Conservation (phyloP, 2,113 vertebrate species). For the Grallaria varia region DNA sequence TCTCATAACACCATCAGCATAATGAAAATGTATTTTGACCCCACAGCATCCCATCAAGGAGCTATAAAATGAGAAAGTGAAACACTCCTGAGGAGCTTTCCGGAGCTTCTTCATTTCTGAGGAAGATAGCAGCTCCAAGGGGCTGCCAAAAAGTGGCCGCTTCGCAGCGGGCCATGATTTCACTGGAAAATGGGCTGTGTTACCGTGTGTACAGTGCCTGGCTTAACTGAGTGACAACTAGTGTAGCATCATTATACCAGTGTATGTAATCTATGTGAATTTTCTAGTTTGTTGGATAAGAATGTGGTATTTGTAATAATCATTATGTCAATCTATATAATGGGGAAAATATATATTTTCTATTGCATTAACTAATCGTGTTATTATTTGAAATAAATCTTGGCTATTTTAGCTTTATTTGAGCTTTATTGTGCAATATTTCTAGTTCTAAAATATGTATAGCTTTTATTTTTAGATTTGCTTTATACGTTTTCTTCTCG, state of each 20-base stretch:
- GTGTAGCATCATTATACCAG: background rate
- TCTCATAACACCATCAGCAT: background rate
- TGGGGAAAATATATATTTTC: background rate
- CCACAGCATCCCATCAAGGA: background rate
- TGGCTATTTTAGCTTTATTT: background rate
- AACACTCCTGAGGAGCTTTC: background rate
- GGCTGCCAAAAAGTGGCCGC: rapidly evolving
- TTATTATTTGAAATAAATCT: background rate
- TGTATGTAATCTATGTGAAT: background rate
- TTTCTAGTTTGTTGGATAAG: background rate
- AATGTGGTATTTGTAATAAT: background rate
- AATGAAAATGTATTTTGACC: background rate
- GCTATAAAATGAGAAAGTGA: background rate
- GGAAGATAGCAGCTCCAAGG: background rate
- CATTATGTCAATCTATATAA: background rate
- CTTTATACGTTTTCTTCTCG: background rate
- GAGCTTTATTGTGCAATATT: background rate
- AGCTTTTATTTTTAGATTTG: background rate
- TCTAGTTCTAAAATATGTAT: background rate
- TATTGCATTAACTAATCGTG: background rate
- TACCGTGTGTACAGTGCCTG: background rate
- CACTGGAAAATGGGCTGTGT: background rate
- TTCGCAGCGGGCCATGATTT: background rate
- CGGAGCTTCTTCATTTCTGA: background rate
- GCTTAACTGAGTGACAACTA: background rate